phyloP scores from a whole-genome alignment of 2,797 vertebrate genomes.

The Bradypus variegatus region DNA sequence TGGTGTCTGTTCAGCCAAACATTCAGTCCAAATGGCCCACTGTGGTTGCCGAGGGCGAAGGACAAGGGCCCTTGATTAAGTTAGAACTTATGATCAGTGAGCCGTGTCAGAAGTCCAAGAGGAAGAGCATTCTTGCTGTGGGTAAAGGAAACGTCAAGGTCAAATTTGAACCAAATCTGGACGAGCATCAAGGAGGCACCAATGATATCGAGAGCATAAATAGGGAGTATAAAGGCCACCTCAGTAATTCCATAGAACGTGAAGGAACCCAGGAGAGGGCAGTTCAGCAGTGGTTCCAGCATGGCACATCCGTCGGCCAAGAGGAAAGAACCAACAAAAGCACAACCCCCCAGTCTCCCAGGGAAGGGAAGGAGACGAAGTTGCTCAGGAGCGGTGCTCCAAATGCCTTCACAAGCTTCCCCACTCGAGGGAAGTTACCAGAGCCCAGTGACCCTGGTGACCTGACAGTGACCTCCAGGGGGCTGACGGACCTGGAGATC shows the following conservation, averaged over 20 bases:
- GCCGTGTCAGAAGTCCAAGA: constrained; percentile 92
- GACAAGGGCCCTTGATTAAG: constrained; percentile 87
- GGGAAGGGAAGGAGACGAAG: constrained; percentile 73
- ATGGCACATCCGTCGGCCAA: constrained; percentile 70
- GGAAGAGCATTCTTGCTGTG: constrained; percentile 89
- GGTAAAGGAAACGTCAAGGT: constrained; percentile 86
- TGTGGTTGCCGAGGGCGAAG: constrained; percentile 87
- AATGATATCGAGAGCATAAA: constrained; percentile 76
- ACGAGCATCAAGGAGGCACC: constrained; percentile 70
- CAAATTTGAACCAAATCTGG: constrained; percentile 79
- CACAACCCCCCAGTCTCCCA: constrained; percentile 79
- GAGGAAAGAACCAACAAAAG: constrained; percentile 84
- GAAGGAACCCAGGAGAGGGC: constrained; percentile 75
- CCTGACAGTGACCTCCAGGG: constrained; percentile 83
- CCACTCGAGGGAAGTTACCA: constrained; percentile 81
- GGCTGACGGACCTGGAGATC: constrained; percentile 92
- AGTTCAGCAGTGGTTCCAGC: constrained; percentile 78
- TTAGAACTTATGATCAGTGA: constrained; percentile 94
- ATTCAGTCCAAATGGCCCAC: constrained; percentile 80
- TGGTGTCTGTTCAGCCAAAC: constrained; percentile 85
- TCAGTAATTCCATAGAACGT: constrained; percentile 77
- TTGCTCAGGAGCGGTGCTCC: constrained; percentile 75
- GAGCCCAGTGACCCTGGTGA: constrained; percentile 77
- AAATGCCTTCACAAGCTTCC: constrained; percentile 80
- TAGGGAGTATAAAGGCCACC: constrained; percentile 78